phyloP scores from a whole-genome alignment of 2,113 vertebrate genomes.

The Andinoacara biseriatus region DNA sequence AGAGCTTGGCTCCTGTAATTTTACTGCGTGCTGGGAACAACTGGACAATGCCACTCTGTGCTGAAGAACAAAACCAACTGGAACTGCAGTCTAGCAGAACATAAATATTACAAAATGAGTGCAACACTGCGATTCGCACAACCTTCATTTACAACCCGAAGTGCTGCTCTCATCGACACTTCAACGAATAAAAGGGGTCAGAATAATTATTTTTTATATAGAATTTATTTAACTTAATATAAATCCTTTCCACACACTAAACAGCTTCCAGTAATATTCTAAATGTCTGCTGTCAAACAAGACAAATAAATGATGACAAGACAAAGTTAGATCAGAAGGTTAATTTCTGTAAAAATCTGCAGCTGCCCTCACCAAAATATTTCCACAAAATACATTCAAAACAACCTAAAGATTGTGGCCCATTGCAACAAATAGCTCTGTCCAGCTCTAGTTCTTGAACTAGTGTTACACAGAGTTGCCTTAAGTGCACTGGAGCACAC shows the following conservation, averaged over 20 bases:
- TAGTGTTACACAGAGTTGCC: not conserved
- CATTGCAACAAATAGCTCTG: not conserved
- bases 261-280: not conserved
- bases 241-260: not conserved
- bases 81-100: conserved; percentile 12
- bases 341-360: not conserved
- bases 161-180: not conserved
- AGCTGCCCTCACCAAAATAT: not conserved
- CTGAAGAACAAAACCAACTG: conserved; percentile 6
- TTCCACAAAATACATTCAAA: not conserved
- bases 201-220: not conserved
- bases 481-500: not conserved
- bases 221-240: not conserved
- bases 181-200: not conserved
- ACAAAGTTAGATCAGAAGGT: not conserved
- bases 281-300: not conserved
- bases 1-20: conserved; percentile 9
- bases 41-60: conserved; percentile 29
- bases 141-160: not conserved
- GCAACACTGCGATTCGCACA: not conserved
- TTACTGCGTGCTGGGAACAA: conserved; percentile 7
- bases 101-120: conserved; percentile 45
- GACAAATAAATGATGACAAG: not conserved
- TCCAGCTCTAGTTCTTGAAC: not conserved
- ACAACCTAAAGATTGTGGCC: not conserved